Percentiles rank a stretch among this genome's conserved stretches.
Conservation (phyloP, 2,888 invertebrate species). For the Lycocerus yunnanus region DNA sequence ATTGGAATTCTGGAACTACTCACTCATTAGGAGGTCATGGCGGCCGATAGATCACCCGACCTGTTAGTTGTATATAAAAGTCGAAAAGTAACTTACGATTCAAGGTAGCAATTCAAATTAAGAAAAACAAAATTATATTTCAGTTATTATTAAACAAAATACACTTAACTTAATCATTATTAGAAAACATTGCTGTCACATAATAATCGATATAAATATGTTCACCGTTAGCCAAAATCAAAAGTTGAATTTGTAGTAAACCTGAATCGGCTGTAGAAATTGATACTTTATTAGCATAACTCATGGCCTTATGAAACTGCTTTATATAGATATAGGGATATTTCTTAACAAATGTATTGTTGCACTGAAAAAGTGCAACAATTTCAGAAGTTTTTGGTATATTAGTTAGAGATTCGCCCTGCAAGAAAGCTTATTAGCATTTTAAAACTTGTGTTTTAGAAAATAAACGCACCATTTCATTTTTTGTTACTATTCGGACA, state of each 20-base stretch:
- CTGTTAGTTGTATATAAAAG: too few relatives aligned
- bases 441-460: neutral
- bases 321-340: constrained; percentile 81
- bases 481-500: constrained; percentile 80
- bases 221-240: constrained; percentile 80
- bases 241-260: constrained; percentile 82
- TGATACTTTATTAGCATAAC: constrained; percentile 73
- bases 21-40: too few relatives aligned
- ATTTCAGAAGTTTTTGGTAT: constrained; percentile 84
- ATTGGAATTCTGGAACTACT: too few relatives aligned
- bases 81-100: too few relatives aligned
- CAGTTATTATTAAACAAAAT: neutral
- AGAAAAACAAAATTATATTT: too few relatives aligned
- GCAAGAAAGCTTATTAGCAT: neutral
- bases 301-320: constrained; percentile 81
- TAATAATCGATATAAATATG: constrained; percentile 88
- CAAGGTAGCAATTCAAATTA: too few relatives aligned
- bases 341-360: constrained; percentile 65
- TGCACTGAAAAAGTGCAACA: constrained; percentile 82
- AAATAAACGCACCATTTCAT: constrained; percentile 65
- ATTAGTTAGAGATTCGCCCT: constrained; percentile 73
- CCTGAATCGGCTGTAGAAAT: constrained; percentile 71
- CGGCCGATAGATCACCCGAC: too few relatives aligned
- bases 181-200: constrained; percentile 66
- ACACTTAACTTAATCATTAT: constrained; percentile 19